Percentiles rank a stretch among this genome's conserved stretches.
These are phyloP conservation scores for Synanthedon tipuliformis DNA, from an alignment of 2,888 invertebrate genomes.

Conservation along the genomic window DNA sequence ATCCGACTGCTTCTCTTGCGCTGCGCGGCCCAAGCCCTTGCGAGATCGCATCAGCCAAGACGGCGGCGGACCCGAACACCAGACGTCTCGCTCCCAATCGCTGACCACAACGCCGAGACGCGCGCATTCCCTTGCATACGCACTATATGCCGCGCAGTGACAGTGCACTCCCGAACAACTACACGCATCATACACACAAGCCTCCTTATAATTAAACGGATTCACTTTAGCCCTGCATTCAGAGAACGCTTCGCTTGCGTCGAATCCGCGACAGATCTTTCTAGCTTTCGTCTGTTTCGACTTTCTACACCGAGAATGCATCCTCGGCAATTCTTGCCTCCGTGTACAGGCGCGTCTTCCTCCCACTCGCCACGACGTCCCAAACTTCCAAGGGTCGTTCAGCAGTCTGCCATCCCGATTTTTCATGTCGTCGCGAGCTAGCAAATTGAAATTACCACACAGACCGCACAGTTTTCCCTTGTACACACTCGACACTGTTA, in stretches of 20 bases:
- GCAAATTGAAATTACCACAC: conserved; percentile 94
- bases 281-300: conserved; percentile 53
- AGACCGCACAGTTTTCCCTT: conserved; percentile 87
- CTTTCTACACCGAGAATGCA: conserved; percentile 59
- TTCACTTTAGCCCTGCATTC: conserved; percentile 84
- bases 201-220: conserved; percentile 84
- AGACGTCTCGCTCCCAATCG: conserved; percentile 78
- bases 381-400: conserved; percentile 79
- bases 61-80: conserved; percentile 69
- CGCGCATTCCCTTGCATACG: conserved; percentile 89
- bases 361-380: conserved; percentile 91
- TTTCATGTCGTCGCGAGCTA: conserved; percentile 86
- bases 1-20: conserved; percentile 16
- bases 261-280: conserved; percentile 64
- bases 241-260: conserved; percentile 72
- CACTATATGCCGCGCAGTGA: conserved; percentile 90
- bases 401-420: conserved; percentile 76
- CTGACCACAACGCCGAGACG: conserved; percentile 78
- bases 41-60: conserved; percentile 43
- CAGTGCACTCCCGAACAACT: conserved; percentile 85
- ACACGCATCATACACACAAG: conserved; percentile 89
- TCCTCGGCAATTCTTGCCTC: conserved; percentile 58
- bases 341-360: conserved; percentile 79
- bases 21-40: conserved; percentile 17
- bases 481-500: conserved; percentile 78